These are phyloP conservation scores for Lordiphosa fenestrarum DNA, from an alignment of 2,888 invertebrate species.

Conservation along the genomic window DNA sequence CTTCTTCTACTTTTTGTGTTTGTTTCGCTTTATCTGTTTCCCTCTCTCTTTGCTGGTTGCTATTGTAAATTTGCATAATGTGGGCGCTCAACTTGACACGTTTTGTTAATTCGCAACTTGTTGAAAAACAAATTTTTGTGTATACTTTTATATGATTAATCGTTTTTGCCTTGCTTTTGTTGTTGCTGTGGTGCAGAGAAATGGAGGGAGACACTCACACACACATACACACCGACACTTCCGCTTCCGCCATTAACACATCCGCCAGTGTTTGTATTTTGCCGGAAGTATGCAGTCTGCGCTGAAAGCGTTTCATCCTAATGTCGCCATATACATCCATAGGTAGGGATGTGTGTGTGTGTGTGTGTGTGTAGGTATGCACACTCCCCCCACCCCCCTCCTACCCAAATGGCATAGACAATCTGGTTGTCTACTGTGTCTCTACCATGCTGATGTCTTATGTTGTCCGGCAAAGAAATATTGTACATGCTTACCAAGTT, in stretches of 20 bases:
- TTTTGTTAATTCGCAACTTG: no score
- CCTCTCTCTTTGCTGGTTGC: no score
- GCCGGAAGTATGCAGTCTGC: constrained; percentile 42
- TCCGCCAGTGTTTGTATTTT: constrained; percentile 58
- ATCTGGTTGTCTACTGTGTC: constrained; percentile 29
- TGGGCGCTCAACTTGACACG: no score
- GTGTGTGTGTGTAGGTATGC: not conserved
- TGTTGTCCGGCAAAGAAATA: constrained; percentile 58
- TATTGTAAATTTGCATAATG: no score
- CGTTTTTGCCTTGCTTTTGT: constrained; percentile 31
- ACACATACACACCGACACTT: constrained; percentile 44
- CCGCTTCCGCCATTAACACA: constrained; percentile 70
- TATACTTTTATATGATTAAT: constrained; percentile 35
- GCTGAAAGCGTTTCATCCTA: constrained; percentile 4
- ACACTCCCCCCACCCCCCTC: not conserved
- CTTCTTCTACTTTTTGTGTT: no score
- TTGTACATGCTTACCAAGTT: constrained; percentile 26
- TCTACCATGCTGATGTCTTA: constrained; percentile 20
- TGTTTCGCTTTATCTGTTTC: no score
- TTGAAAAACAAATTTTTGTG: not conserved
- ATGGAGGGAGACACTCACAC: not conserved
- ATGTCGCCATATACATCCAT: constrained; percentile 1
- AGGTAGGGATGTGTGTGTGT: no score
- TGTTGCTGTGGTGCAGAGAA: constrained; percentile 20
- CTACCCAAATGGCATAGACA: constrained; percentile 17